Percentiles rank a stretch among this genome's conserved stretches.
phyloP scores from a whole-genome alignment of 2,888 invertebrate species.

The Rhodophaea formosa region DNA sequence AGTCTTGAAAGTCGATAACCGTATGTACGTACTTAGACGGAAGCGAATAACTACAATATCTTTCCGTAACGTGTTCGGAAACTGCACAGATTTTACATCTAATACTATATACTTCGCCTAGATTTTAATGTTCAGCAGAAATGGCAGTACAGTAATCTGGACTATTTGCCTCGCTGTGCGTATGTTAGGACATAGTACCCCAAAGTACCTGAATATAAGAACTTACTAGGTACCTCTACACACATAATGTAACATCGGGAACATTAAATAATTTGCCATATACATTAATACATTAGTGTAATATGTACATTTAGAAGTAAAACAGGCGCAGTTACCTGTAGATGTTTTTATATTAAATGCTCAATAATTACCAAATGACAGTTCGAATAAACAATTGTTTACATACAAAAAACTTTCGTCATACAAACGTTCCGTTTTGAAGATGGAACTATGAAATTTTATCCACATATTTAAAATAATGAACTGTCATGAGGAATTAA shows the following conservation, averaged over 20 bases:
- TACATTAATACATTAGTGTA: slow-evolving; percentile 8
- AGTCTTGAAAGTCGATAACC: slow-evolving; percentile 26
- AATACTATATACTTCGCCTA: slow-evolving; percentile 4
- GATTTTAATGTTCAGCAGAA: background rate
- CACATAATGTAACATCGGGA: slow-evolving; percentile 10
- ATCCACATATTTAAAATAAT: background rate
- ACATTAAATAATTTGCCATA: slow-evolving; percentile 13
- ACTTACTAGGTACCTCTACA: background rate
- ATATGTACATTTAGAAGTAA: slow-evolving; percentile 18
- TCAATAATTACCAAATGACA: slow-evolving; percentile 12
- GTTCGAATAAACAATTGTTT: slow-evolving; percentile 4
- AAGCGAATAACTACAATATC: slow-evolving; percentile 18
- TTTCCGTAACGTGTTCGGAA: slow-evolving; percentile 34
- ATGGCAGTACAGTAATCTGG: slow-evolving; percentile 6
- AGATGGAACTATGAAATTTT: background rate
- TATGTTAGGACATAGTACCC: slow-evolving; percentile 4
- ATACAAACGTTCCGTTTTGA: no score
- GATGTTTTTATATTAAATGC: slow-evolving; percentile 4
- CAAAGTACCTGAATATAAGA: background rate
- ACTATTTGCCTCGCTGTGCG: background rate
- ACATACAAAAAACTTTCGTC: no score
- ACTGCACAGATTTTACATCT: slow-evolving; percentile 26
- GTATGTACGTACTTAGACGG: slow-evolving; percentile 24
- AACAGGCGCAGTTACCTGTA: slow-evolving; percentile 16
- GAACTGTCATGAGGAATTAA: slow-evolving; percentile 14